These are phyloP conservation scores for Watsonalla cultraria DNA, from an alignment of 2,888 invertebrate genomes.

Conservation along the genomic window DNA sequence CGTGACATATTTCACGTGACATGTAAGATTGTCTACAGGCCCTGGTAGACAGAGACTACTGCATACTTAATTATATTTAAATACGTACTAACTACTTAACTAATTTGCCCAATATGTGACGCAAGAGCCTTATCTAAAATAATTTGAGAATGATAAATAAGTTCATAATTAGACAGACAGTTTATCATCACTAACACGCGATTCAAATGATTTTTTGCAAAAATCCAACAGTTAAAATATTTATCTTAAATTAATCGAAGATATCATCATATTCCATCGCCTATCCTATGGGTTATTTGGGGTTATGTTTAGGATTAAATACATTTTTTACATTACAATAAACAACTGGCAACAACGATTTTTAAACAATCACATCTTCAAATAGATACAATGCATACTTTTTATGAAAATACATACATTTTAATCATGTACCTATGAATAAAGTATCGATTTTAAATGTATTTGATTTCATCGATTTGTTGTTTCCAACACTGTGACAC, in stretches of 20 bases:
- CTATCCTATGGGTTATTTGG: constrained; percentile 51
- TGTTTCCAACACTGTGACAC: constrained; percentile 14
- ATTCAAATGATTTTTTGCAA: too few species aligned
- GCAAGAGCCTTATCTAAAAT: too few species aligned
- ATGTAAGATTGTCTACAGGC: too few species aligned
- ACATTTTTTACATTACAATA: constrained; percentile 56
- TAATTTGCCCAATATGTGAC: too few species aligned
- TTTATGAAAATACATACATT: constrained; percentile 14
- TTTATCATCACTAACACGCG: too few species aligned
- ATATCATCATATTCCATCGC: constrained; percentile 16
- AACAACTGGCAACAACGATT: constrained; percentile 66
- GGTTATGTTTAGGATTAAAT: constrained; percentile 60
- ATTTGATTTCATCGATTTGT: constrained; percentile 13
- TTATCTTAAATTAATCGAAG: constrained; percentile 17
- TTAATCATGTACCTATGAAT: constrained; percentile 2
- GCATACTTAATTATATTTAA: too few species aligned
- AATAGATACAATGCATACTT: constrained; percentile 7
- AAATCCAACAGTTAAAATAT: too few species aligned
- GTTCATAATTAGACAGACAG: too few species aligned
- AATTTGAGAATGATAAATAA: too few species aligned
- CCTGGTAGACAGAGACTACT: too few species aligned
- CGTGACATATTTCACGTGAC: too few species aligned
- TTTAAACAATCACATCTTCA: constrained; percentile 42
- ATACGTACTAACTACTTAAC: too few species aligned
- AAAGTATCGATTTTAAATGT: background rate